Evolutionary conservation across 92 coral and sea anemone genomes (phyloP).

Genomic region (Bergia puertoricense): DNA sequence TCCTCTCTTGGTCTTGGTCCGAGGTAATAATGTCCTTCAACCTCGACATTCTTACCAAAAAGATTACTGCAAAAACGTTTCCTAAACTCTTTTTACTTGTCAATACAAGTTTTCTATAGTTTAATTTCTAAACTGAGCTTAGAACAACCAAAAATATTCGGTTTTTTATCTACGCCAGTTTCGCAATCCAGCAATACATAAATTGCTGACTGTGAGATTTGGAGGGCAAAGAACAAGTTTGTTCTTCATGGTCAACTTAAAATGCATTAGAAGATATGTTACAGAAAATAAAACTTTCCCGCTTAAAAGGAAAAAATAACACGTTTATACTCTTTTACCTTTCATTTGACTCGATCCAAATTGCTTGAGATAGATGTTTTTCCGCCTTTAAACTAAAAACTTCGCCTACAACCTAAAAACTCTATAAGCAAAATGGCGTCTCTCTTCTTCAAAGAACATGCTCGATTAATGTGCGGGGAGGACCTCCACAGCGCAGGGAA

Average conservation of each 20-base stretch:
- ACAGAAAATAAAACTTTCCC: not conserved
- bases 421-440: constrained; percentile 61
- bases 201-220: too few species aligned
- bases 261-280: not conserved
- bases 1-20: too few species aligned
- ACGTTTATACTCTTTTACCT: constrained; percentile 5
- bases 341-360: not conserved
- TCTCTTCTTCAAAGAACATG: constrained; percentile 21
- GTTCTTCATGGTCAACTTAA: not conserved
- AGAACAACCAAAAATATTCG: too few species aligned
- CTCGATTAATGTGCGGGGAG: constrained; percentile 49
- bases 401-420: not conserved
- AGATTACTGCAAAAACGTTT: too few species aligned
- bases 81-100: too few species aligned
- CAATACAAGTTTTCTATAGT: too few species aligned
- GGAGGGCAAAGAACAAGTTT: too few species aligned
- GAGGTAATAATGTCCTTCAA: too few species aligned
- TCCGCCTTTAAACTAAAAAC: not conserved
- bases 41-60: too few species aligned
- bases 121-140: too few species aligned
- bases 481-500: constrained; percentile 41
- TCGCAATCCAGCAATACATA: too few species aligned
- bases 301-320: not conserved
- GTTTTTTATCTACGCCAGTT: too few species aligned
- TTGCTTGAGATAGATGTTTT: not conserved